A percentile compares a stretch with the other conserved stretches of the same genome.
These are phyloP conservation scores for Phylloscopus whistleri DNA, from an alignment of 2,113 vertebrate species.

Conservation along the genomic window DNA sequence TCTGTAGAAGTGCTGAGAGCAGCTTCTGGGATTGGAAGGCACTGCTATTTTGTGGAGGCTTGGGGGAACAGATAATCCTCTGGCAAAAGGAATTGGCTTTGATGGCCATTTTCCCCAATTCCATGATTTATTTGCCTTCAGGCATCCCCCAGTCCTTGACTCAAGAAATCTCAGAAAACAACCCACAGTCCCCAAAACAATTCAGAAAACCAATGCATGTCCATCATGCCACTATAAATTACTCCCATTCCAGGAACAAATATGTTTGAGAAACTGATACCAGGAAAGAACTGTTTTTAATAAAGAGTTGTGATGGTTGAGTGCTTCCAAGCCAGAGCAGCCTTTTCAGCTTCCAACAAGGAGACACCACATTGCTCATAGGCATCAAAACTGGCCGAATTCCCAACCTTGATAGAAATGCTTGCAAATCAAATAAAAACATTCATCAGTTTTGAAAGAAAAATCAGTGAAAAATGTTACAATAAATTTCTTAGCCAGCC, in stretches of 20 bases:
- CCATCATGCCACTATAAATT: neutral
- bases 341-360: neutral
- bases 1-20: neutral
- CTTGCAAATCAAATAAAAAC: neutral
- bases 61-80: slow-evolving; percentile 41
- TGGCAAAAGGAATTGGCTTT: neutral
- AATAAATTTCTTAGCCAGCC: neutral
- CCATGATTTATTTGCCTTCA: neutral
- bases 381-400: neutral
- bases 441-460: neutral
- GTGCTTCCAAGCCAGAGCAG: neutral
- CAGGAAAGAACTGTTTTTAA: neutral
- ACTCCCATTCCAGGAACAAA: neutral
- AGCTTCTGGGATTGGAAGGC: neutral
- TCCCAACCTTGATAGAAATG: neutral
- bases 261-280: neutral
- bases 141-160: neutral
- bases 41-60: neutral
- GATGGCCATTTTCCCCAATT: neutral
- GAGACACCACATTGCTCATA: neutral
- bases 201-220: neutral
- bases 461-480: neutral
- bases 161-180: slow-evolving; percentile 22
- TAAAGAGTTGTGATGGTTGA: neutral
- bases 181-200: neutral